A percentile compares a stretch with the other conserved stretches of the same genome.
Evolutionary conservation across 2,797 vertebrate genomes (phyloP).

Genomic region (Takifugu rubripes): DNA sequence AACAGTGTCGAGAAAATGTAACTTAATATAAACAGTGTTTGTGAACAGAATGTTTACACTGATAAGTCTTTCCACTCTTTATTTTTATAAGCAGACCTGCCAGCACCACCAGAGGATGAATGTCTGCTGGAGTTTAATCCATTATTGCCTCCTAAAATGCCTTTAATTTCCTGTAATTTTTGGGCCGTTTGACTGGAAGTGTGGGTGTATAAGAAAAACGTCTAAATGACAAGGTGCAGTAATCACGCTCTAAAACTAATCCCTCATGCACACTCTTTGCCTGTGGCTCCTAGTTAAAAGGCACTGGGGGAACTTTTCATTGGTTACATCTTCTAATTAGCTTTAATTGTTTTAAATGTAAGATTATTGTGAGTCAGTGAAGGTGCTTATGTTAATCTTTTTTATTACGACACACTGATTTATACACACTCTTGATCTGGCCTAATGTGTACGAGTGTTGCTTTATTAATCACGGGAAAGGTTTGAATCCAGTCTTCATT

Average conservation of each 20-base stretch:
- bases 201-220: conserved; percentile 49
- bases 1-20: conserved; percentile 7
- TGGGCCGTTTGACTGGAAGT: conserved; percentile 28
- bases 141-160: conserved; percentile 48
- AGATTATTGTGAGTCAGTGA: too few species aligned
- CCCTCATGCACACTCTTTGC: background rate
- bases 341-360: background rate
- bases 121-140: conserved; percentile 50
- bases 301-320: conserved; percentile 10
- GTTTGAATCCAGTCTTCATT: conserved; percentile 32
- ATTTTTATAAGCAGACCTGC: too few species aligned
- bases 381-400: too few species aligned
- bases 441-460: too few species aligned
- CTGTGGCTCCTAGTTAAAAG: background rate
- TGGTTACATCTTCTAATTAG: background rate
- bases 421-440: too few species aligned
- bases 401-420: too few species aligned
- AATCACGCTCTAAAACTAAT: conserved; percentile 37
- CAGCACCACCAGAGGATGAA: conserved; percentile 33
- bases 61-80: too few species aligned
- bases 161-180: conserved; percentile 43
- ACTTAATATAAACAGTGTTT: conserved; percentile 17
- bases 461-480: conserved; percentile 34
- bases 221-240: conserved; percentile 28
- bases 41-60: too few species aligned